Percentiles rank a stretch among this genome's conserved stretches.
Conservation (phyloP, 1,140 invertebrate species). For the Lucilia cuprina region DNA sequence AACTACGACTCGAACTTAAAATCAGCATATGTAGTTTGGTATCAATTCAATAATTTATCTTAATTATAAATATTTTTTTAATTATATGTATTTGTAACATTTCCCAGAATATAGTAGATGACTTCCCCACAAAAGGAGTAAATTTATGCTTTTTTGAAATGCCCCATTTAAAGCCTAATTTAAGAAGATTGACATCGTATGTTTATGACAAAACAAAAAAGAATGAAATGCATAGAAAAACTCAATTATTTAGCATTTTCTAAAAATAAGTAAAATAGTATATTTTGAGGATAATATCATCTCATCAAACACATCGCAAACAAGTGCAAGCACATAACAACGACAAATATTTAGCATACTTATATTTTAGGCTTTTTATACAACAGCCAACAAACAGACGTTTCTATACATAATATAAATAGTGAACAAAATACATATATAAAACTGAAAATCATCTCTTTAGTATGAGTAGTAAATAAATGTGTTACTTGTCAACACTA, state of each 20-base stretch:
- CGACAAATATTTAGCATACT: not conserved
- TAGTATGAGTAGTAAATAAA: not conserved
- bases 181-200: not conserved
- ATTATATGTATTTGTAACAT: no score
- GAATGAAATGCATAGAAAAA: not conserved
- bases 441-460: not conserved
- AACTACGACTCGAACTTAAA: no score
- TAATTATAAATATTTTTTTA: no score
- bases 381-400: not conserved
- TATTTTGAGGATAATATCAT: not conserved
- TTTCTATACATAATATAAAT: not conserved
- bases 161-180: not conserved
- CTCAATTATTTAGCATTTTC: not conserved
- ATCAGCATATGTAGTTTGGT: no score
- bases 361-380: not conserved
- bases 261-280: not conserved
- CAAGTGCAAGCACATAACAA: not conserved
- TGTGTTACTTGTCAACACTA: slow-evolving; percentile 34
- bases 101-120: no score
- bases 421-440: not conserved
- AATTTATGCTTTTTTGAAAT: no score
- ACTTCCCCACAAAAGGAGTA: no score
- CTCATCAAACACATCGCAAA: not conserved
- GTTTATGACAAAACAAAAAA: not conserved
- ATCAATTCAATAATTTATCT: no score